Evolutionary conservation across 1,140 invertebrate genomes (phyloP), one percentile per base, ranked within the genome.

Genomic region (Saccostrea glomerata): DNA sequence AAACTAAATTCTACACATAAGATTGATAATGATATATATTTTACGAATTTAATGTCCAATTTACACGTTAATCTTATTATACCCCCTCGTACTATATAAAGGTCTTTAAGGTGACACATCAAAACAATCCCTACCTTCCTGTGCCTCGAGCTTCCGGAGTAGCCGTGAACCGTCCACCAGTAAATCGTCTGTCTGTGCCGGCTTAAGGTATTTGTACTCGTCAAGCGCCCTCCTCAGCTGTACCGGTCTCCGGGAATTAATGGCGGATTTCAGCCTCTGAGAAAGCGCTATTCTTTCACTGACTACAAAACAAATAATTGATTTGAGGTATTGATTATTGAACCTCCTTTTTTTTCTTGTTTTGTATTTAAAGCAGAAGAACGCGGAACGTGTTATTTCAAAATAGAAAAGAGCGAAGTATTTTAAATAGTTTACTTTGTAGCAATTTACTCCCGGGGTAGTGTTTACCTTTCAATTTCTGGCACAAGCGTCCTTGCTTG

Each of bases 171-270:
- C 84, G 9, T 87, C 58, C 63, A 30, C 58, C 4, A 89, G 30
- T 12, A 89, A 58, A 40, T 84, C 73, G 63, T 89, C 86, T 17
- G 58, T 60, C n/a, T 40, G 23, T 0, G 63, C 25, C 30, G 84
- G 86, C 30, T 87, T 87, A 12, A 66, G 85, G n/a, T 73, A 56
- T 60, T 85, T 54, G 36, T 87, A 87, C 60, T 89, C 86, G 17
- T 73, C 47, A 58, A 89, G 30, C 23, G 89, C 89, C 20, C 70
- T 63, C 25, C 73, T 23, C 7, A 89, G 40, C 47, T 55, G 70
- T 0, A 30, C 66, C 5, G 86, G 89, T 40, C 87, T 54, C 12
- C 85, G 83, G 0, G 86, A 86, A 36, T 89, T 40, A 11, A 89
- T 70, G 23, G 86, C 84, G 36, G 36, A 23, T 17, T 84, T 47